Conservation (phyloP, 2,888 invertebrate species). For the Crepidodera aurea region DNA sequence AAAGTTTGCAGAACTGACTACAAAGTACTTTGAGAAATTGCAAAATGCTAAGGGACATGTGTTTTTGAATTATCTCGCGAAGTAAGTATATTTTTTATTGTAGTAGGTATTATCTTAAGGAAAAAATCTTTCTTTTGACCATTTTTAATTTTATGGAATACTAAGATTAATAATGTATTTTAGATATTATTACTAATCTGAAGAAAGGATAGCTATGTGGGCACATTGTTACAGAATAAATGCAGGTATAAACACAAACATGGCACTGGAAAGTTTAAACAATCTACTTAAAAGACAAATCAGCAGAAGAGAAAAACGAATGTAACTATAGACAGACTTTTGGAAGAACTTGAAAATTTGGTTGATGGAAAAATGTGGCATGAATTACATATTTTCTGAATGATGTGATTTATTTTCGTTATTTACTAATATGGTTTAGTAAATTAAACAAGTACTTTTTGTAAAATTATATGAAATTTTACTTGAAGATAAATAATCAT, state of each 20-base stretch:
- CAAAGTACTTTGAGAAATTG: slow-evolving; percentile 19
- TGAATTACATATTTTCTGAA: too few species aligned
- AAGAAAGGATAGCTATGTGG: slow-evolving; percentile 34
- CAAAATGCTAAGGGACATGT: slow-evolving; percentile 23
- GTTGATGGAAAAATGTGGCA: slow-evolving; percentile 30
- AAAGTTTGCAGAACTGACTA: slow-evolving; percentile 28
- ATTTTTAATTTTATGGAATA: background rate
- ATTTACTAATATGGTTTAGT: too few species aligned
- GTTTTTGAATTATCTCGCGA: slow-evolving; percentile 38
- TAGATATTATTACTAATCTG: slow-evolving; percentile 38
- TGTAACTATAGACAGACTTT: slow-evolving; percentile 19
- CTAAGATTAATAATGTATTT: slow-evolving; percentile 13
- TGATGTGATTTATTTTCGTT: too few species aligned
- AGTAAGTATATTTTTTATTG: slow-evolving; percentile 19
- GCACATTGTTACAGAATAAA: slow-evolving; percentile 35
- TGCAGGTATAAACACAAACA: slow-evolving; percentile 35
- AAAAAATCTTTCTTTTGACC: too few species aligned
- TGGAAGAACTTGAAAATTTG: slow-evolving; percentile 26
- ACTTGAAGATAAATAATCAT: too few species aligned
- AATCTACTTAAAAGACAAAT: slow-evolving; percentile 35
- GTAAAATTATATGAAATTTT: too few species aligned
- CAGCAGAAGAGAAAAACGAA: slow-evolving; percentile 15
- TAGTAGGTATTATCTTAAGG: background rate
- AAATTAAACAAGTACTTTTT: too few species aligned
- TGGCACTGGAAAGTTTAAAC: slow-evolving; percentile 32